Conservation (phyloP, 2,888 invertebrate species). For the Sericinus montela region DNA sequence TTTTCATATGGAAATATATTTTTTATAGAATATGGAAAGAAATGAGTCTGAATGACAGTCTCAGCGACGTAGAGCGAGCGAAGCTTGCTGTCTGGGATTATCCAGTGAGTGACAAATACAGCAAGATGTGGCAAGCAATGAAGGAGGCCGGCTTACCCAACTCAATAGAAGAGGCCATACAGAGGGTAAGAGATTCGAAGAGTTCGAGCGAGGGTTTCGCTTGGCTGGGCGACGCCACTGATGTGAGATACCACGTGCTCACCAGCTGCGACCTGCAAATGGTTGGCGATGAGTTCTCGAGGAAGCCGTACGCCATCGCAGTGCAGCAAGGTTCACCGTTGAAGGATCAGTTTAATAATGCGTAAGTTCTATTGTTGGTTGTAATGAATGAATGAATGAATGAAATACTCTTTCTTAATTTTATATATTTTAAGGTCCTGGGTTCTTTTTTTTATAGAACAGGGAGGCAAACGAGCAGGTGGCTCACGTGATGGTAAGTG, state of each 20-base stretch:
- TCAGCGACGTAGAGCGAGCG: conserved; percentile 92
- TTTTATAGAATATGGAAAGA: conserved; percentile 95
- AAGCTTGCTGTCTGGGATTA: conserved; percentile 99
- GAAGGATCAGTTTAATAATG: conserved; percentile 96
- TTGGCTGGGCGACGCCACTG: conserved; percentile 96
- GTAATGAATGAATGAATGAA: too few relatives aligned
- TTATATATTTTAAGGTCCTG: too few relatives aligned
- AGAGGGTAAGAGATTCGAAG: conserved; percentile 80
- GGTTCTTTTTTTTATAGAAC: too few relatives aligned
- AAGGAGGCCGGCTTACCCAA: conserved; percentile 88
- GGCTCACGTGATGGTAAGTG: too few relatives aligned
- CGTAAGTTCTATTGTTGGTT: conserved; percentile 88
- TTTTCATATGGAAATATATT: not conserved
- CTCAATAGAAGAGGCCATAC: conserved; percentile 88
- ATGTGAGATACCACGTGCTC: conserved; percentile 87
- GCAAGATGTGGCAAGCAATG: conserved; percentile 99
- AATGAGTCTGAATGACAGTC: conserved; percentile 96
- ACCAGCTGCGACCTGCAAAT: conserved; percentile 93
- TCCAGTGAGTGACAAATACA: conserved; percentile 98
- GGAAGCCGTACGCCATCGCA: conserved; percentile 98
- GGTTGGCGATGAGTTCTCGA: conserved; percentile 97
- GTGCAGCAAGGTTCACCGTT: conserved; percentile 97
- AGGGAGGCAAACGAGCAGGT: too few relatives aligned
- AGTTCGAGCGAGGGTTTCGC: conserved; percentile 93
- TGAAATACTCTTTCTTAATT: too few relatives aligned